A percentile compares a stretch with the other conserved stretches of the same genome.
These are phyloP conservation scores for Arenicola marina DNA, from an alignment of 2,888 invertebrate species.

Conservation along the genomic window DNA sequence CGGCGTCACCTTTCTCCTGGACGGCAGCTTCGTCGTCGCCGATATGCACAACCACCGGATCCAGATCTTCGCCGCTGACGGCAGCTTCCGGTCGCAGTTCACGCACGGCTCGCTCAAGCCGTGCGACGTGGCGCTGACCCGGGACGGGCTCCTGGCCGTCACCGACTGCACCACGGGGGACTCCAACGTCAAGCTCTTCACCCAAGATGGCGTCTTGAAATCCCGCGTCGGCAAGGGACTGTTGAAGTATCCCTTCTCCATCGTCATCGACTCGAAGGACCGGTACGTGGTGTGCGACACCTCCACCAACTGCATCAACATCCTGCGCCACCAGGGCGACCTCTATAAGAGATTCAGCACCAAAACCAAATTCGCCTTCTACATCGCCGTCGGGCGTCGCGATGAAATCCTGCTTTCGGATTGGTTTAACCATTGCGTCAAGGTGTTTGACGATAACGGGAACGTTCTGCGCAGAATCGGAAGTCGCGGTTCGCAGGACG, in stretches of 20 bases:
- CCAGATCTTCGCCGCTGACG: conserved; percentile 18
- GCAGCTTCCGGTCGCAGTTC: conserved; percentile 10
- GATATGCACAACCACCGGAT: conserved; percentile 23
- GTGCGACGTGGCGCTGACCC: conserved; percentile 13
- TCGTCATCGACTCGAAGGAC: conserved; percentile 14
- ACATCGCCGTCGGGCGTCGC: conserved; percentile 8
- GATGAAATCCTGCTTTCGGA: conserved; percentile 22
- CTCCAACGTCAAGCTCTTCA: conserved; percentile 17
- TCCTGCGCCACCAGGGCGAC: conserved; percentile 6
- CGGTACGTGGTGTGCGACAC: conserved; percentile 18
- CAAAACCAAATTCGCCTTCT: conserved; percentile 20
- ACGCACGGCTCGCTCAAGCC: conserved; percentile 16
- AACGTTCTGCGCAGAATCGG: conserved; percentile 13
- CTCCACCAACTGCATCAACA: conserved; percentile 11
- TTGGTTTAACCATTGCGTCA: conserved; percentile 22
- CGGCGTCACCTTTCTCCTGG: conserved; percentile 5
- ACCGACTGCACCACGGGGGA: conserved; percentile 12
- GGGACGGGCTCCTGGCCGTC: conserved; percentile 21
- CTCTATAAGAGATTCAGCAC: conserved; percentile 10
- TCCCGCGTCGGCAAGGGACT: conserved; percentile 5
- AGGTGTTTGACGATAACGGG: conserved; percentile 12
- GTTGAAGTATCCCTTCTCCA: conserved; percentile 21
- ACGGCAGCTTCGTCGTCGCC: conserved; percentile 18
- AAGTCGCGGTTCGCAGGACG: conserved; percentile 6
- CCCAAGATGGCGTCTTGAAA: conserved; percentile 4